Evolutionary conservation across 2,888 invertebrate genomes (phyloP).

Genomic region (Drosophila melanosoma): DNA sequence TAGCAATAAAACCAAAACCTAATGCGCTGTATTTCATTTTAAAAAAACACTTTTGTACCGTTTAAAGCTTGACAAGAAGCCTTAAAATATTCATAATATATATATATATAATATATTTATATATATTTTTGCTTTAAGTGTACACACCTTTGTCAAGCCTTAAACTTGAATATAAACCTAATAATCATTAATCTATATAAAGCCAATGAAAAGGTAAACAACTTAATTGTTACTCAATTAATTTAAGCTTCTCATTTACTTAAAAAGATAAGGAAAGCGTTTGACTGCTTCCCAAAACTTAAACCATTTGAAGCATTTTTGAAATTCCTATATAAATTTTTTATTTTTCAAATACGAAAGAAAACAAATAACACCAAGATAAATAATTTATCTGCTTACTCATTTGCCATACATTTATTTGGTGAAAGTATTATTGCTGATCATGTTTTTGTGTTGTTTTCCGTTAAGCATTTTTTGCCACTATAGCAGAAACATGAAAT

Average conservation of each 20-base stretch:
- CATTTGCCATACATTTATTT: constrained; percentile 16
- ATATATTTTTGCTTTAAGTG: constrained; percentile 21
- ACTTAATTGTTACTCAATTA: constrained; percentile 37
- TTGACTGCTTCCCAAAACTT: not conserved
- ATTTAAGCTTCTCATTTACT: constrained; percentile 33
- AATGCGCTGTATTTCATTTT: constrained; percentile 68
- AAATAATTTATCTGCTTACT: constrained; percentile 29
- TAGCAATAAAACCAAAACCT: constrained; percentile 73
- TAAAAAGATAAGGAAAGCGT: constrained; percentile 7
- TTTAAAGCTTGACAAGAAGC: constrained; percentile 48
- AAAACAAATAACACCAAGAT: constrained; percentile 11
- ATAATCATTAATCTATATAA: constrained; percentile 18
- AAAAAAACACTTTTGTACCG: constrained; percentile 26
- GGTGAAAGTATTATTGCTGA: constrained; percentile 18
- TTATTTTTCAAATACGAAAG: constrained; percentile 9
- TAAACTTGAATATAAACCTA: constrained; percentile 29
- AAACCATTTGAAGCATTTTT: constrained; percentile 4
- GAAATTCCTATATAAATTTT: constrained; percentile 5
- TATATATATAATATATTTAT: not conserved
- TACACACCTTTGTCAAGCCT: constrained; percentile 46
- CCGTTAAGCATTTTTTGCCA: constrained; percentile 29
- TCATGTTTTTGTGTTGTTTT: constrained; percentile 28
- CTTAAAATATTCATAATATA: constrained; percentile 1
- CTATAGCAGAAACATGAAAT: constrained; percentile 31
- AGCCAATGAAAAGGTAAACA: constrained; percentile 45